These are phyloP conservation scores for Sardina pilchardus DNA, from an alignment of 2,113 vertebrate genomes.

Conservation along the genomic window DNA sequence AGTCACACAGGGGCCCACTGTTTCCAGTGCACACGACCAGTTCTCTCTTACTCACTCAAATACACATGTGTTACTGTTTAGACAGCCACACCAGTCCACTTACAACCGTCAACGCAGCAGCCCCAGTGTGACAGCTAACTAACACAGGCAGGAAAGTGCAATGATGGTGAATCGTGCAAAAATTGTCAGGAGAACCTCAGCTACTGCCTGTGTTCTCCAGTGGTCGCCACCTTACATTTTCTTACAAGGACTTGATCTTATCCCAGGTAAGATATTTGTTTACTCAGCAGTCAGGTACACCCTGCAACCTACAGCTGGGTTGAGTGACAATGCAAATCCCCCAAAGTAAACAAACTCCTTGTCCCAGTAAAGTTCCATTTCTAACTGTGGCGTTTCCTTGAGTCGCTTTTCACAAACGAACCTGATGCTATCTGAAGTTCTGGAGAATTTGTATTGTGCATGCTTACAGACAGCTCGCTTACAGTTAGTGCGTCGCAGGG, in stretches of 20 bases:
- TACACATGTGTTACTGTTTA: constrained; percentile 69
- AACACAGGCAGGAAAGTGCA: neutral
- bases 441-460: neutral
- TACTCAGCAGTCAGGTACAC: neutral
- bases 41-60: constrained; percentile 26
- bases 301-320: neutral
- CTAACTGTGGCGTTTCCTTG: neutral
- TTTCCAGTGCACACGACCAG: constrained; percentile 57
- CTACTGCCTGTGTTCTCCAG: neutral
- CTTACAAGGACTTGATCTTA: neutral
- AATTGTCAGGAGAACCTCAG: neutral
- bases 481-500: neutral
- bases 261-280: neutral
- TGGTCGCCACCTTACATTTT: neutral
- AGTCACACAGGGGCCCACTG: constrained; percentile 72
- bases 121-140: neutral
- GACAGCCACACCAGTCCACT: constrained; percentile 56
- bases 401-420: neutral
- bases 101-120: neutral
- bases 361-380: neutral
- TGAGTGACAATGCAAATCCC: neutral
- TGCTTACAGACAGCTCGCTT: neutral
- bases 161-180: neutral
- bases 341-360: neutral
- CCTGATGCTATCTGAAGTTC: neutral